Percentiles rank a stretch among this genome's conserved stretches.
Conservation (phyloP, 2,888 invertebrate genomes). For the Pollenia labialis region DNA sequence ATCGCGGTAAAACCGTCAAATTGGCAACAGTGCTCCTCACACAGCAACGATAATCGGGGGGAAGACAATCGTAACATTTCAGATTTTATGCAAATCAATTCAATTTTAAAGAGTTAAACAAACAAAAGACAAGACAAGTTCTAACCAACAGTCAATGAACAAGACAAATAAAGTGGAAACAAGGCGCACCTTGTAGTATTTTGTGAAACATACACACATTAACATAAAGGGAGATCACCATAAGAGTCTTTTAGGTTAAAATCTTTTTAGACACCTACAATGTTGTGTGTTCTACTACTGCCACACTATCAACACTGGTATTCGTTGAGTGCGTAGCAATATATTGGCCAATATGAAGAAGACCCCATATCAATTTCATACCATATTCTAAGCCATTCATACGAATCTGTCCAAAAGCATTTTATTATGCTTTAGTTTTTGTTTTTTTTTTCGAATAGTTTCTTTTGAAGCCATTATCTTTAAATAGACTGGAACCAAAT, state of each 20-base stretch:
- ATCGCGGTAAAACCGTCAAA: too few species aligned
- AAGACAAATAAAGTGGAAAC: conserved; percentile 65
- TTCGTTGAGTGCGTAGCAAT: conserved; percentile 2
- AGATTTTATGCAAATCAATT: conserved; percentile 75
- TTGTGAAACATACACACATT: conserved; percentile 56
- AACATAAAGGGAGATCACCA: conserved; percentile 23
- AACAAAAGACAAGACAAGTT: conserved; percentile 43
- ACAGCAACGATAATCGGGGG: conserved; percentile 66
- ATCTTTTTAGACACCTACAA: conserved; percentile 62
- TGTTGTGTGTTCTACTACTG: neutral
- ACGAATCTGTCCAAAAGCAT: conserved; percentile 6
- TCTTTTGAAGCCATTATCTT: conserved; percentile 4
- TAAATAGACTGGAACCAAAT: conserved; percentile 21
- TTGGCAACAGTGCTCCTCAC: too few species aligned
- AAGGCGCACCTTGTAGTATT: conserved; percentile 71
- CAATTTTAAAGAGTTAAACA: conserved; percentile 66
- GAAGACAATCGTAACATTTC: conserved; percentile 64
- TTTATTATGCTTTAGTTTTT: conserved; percentile 35
- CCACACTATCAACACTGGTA: conserved; percentile 30
- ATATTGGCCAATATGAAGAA: conserved; percentile 42
- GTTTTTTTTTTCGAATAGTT: neutral
- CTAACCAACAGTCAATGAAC: conserved; percentile 28
- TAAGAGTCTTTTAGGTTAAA: neutral
- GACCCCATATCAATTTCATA: conserved; percentile 67
- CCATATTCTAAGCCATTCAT: conserved; percentile 25